Percentiles rank a stretch among this genome's conserved stretches.
Conservation (phyloP, 2,888 invertebrate genomes). For the Pherbina coryleti region DNA sequence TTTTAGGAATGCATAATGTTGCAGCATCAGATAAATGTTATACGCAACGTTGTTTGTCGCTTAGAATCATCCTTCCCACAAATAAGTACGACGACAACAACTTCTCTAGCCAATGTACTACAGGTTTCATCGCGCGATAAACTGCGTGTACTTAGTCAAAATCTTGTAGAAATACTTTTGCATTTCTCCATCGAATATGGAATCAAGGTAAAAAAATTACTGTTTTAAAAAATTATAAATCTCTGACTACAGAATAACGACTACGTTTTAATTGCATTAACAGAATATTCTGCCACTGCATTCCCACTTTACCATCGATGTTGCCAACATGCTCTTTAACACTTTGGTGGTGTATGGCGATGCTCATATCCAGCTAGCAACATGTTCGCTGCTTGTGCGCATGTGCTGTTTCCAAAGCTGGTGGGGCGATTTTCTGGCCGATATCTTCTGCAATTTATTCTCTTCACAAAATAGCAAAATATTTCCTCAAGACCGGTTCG, state of each 20-base stretch:
- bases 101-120: conserved; percentile 69
- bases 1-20: conserved; percentile 85
- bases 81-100: conserved; percentile 55
- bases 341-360: conserved; percentile 83
- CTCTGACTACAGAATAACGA: too few relatives aligned
- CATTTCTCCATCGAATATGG: conserved; percentile 77
- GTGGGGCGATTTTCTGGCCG: conserved; percentile 93
- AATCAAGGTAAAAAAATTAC: conserved; percentile 59
- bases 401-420: conserved; percentile 80
- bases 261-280: too few relatives aligned
- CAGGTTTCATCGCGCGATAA: conserved; percentile 84
- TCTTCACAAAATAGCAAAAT: conserved; percentile 82
- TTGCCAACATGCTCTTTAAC: conserved; percentile 78
- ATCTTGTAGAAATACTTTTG: conserved; percentile 84
- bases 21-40: conserved; percentile 90
- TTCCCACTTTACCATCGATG: conserved; percentile 67
- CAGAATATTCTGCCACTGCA: conserved; percentile 66
- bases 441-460: conserved; percentile 83
- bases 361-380: conserved; percentile 82
- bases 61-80: conserved; percentile 74
- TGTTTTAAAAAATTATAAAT: neutral
- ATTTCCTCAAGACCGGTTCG: conserved; percentile 87
- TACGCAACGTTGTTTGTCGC: conserved; percentile 80
- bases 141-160: conserved; percentile 84
- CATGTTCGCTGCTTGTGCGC: conserved; percentile 83